Evolutionary conservation across 2,888 invertebrate genomes (phyloP).

Genomic region (Lysandra coridon): DNA sequence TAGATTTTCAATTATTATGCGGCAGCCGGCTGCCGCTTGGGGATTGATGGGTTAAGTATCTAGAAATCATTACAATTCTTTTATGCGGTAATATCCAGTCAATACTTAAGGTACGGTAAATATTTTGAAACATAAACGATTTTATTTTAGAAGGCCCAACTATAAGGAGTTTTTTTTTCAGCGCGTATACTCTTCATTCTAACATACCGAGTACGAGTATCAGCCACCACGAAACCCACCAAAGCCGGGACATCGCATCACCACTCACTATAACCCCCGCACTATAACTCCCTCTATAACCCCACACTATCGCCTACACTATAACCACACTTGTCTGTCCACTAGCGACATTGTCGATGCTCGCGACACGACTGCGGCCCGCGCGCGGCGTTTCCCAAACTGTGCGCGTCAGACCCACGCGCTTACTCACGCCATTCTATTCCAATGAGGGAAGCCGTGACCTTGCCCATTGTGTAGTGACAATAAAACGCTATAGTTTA

Average conservation of each 20-base stretch:
- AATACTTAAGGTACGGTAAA: no score
- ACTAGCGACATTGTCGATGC: background rate
- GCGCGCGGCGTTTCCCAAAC: conserved; percentile 50
- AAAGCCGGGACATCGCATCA: conserved; percentile 13
- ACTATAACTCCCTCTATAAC: background rate
- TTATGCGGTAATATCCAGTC: no score
- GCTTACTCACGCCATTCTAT: conserved; percentile 40
- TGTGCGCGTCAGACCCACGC: conserved; percentile 42
- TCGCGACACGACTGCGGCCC: background rate
- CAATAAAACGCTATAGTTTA: conserved; percentile 27
- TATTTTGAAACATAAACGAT: no score
- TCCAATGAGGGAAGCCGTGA: conserved; percentile 37
- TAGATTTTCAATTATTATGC: no score
- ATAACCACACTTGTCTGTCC: background rate
- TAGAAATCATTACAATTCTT: no score
- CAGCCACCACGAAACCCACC: conserved; percentile 2
- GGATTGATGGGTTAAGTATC: no score
- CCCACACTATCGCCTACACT: background rate
- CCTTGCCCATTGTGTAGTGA: conserved; percentile 25
- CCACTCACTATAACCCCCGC: background rate
- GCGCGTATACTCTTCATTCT: no score
- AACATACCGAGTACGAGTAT: background rate
- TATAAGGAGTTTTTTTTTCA: no score
- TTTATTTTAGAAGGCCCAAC: no score
- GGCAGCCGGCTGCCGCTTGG: no score